Evolutionary conservation across 2,113 vertebrate genomes (phyloP).

Genomic region (Malurus elegans): DNA sequence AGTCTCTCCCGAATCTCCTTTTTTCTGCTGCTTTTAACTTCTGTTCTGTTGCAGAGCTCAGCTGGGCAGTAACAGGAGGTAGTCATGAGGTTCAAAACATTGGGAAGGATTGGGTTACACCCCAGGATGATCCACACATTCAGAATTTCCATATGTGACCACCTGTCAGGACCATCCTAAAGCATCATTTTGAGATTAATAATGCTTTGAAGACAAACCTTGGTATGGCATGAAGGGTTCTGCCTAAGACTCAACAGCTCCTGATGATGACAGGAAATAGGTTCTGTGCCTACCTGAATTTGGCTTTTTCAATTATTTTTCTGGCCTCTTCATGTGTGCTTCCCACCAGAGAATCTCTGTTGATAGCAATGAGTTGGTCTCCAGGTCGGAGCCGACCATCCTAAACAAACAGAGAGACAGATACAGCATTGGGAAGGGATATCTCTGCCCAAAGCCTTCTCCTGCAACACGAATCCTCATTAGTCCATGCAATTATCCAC

Average conservation of each 20-base stretch:
- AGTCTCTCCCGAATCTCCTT: background rate
- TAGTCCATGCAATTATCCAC: background rate
- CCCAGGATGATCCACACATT: background rate
- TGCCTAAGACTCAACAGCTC: background rate
- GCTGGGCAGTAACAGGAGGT: background rate
- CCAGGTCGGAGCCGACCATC: conserved; percentile 85
- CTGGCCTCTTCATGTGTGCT: conserved; percentile 88
- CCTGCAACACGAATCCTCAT: background rate
- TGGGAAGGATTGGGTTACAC: background rate
- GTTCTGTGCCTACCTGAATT: conserved; percentile 74
- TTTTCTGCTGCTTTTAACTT: background rate
- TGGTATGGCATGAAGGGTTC: background rate
- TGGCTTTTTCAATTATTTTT: conserved; percentile 81
- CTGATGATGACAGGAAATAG: background rate
- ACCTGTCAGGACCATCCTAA: background rate
- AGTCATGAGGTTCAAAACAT: background rate
- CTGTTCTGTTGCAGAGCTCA: background rate
- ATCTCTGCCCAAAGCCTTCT: background rate
- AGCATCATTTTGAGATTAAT: background rate
- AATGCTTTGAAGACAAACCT: background rate
- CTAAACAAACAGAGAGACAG: conserved; percentile 59
- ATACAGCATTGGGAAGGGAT: background rate
- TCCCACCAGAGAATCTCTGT: conserved; percentile 88
- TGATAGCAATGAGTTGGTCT: conserved; percentile 88
- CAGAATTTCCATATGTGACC: background rate